Evolutionary conservation across 2,797 vertebrate species (phyloP).

Genomic region (Naso thynnoides): DNA sequence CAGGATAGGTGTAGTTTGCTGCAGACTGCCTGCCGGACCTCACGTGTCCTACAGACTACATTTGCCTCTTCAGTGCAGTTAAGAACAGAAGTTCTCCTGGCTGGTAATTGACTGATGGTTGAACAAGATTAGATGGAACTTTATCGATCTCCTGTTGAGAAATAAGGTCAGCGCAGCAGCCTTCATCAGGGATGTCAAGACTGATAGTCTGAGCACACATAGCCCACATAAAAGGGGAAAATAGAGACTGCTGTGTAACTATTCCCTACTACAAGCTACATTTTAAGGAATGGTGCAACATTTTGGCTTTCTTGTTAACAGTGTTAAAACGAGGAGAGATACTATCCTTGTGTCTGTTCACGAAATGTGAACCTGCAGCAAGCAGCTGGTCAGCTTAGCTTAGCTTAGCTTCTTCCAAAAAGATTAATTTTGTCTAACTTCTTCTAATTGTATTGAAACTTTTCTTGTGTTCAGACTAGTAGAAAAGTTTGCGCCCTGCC

Average conservation of each 20-base stretch:
- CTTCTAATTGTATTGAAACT: no score
- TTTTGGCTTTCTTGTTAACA: background rate
- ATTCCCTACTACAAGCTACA: no score
- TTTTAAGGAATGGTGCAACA: background rate
- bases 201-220: background rate
- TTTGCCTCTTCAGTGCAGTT: slow-evolving; percentile 25
- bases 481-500: no score
- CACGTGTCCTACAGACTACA: slow-evolving; percentile 10
- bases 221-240: background rate
- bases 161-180: slow-evolving; percentile 14
- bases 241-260: background rate
- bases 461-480: no score
- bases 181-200: slow-evolving; percentile 3
- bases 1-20: slow-evolving; percentile 55
- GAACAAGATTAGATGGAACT: slow-evolving; percentile 33
- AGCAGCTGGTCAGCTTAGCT: background rate
- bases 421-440: no score
- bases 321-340: background rate
- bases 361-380: background rate
- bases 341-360: background rate
- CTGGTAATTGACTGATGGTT: slow-evolving; percentile 48
- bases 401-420: no score
- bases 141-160: slow-evolving; percentile 29
- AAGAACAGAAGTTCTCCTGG: slow-evolving; percentile 25
- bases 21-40: slow-evolving; percentile 31